phyloP scores from a whole-genome alignment of 2,888 invertebrate species.

The Plutella xylostella region DNA sequence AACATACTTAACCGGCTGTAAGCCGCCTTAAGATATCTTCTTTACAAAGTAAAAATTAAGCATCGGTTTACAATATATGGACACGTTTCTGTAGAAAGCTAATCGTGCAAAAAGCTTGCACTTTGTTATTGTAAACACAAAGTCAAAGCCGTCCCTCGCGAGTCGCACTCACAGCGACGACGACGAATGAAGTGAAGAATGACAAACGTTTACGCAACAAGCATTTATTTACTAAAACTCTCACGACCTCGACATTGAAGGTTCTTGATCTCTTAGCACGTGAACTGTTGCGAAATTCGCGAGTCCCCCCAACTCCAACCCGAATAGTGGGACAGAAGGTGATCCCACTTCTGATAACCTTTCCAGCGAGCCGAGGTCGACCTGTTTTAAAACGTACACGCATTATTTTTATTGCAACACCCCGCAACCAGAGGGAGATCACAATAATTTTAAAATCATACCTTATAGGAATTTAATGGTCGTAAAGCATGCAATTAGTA shows the following conservation, averaged over 20 bases:
- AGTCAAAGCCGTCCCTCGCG: no score
- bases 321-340: constrained; percentile 49
- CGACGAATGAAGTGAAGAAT: no score
- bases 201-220: constrained; percentile 40
- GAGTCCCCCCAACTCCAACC: no score
- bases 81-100: no score
- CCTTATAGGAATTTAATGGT: constrained; percentile 2
- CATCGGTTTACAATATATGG: no score
- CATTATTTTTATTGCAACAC: constrained; percentile 24
- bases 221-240: constrained; percentile 42
- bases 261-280: constrained; percentile 35
- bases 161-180: no score
- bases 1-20: no score
- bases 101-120: no score
- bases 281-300: background rate
- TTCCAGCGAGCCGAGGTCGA: constrained; percentile 26
- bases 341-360: constrained; percentile 59
- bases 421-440: background rate
- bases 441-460: constrained; percentile 3
- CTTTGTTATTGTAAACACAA: no score
- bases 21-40: no score
- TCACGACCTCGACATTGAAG: constrained; percentile 53
- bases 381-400: background rate
- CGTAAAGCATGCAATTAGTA: constrained; percentile 5
- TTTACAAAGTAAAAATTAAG: no score